Conservation (phyloP, 2,797 vertebrate genomes). For the Sphenodon punctatus region DNA sequence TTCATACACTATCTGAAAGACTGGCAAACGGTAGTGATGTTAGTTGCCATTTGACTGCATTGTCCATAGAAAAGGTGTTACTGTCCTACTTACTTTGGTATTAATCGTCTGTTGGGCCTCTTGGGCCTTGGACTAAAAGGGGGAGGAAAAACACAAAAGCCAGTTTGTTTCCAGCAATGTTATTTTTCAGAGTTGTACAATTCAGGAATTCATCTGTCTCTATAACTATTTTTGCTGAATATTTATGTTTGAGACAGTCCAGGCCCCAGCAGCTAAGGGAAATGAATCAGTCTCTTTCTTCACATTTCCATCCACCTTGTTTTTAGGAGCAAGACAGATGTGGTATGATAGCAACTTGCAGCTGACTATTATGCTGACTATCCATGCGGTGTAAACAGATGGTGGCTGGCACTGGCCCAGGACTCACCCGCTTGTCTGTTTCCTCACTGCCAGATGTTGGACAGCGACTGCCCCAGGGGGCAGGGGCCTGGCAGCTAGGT, state of each 20-base stretch:
- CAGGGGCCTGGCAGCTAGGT: too few species aligned
- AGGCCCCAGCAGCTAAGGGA: slow-evolving; percentile 54
- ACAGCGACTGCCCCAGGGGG: too few species aligned
- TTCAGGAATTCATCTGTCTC: slow-evolving; percentile 8
- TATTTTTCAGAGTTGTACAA: slow-evolving; percentile 14
- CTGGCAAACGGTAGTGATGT: fast-evolving
- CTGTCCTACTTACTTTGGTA: slow-evolving; percentile 67
- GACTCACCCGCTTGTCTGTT: too few species aligned
- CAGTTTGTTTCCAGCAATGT: slow-evolving; percentile 31
- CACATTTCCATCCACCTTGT: not conserved
- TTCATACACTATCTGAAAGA: not conserved
- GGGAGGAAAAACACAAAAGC: slow-evolving; percentile 53
- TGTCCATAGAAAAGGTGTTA: not conserved
- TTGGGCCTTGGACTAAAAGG: slow-evolving; percentile 65
- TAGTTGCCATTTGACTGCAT: not conserved
- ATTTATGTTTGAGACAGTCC: not conserved
- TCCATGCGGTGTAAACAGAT: too few species aligned
- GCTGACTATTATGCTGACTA: not conserved
- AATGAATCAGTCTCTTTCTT: not conserved
- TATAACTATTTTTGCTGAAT: slow-evolving; percentile 25
- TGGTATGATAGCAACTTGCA: not conserved
- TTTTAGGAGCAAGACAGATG: not conserved
- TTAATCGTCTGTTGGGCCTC: slow-evolving; percentile 60
- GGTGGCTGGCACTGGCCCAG: too few species aligned
- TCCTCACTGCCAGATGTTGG: too few species aligned